Percentiles rank a stretch among this genome's conserved stretches.
Conservation (phyloP, 2,888 invertebrate species). For the Drosophila neonasuta region DNA sequence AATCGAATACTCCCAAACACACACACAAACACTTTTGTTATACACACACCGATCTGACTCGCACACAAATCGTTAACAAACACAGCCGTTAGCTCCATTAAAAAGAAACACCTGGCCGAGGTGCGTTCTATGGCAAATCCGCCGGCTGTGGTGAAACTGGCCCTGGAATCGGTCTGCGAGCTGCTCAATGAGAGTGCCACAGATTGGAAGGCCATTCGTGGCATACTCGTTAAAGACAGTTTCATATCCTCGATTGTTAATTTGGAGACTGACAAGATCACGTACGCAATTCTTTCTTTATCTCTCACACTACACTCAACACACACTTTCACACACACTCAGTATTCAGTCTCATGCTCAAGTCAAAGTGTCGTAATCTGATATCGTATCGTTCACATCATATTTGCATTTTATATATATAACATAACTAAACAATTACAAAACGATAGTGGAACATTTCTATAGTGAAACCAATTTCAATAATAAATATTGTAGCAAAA, state of each 20-base stretch:
- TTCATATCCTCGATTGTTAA: conserved; percentile 97
- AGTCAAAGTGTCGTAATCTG: conserved; percentile 39
- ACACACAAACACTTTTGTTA: conserved; percentile 12
- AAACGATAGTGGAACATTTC: conserved; percentile 1
- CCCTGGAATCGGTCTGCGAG: conserved; percentile 96
- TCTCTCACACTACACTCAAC: conserved; percentile 23
- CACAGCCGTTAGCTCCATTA: conserved; percentile 95
- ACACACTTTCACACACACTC: conserved; percentile 17
- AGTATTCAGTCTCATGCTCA: conserved; percentile 18
- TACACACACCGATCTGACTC: conserved; percentile 3
- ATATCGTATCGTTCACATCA: conserved; percentile 34
- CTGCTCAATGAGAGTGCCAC: conserved; percentile 94
- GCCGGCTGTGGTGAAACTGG: conserved; percentile 94
- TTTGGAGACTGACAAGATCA: conserved; percentile 95
- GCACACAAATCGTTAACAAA: conserved; percentile 19
- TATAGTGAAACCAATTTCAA: not conserved
- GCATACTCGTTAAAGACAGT: conserved; percentile 96
- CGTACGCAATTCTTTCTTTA: conserved; percentile 84
- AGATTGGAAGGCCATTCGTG: conserved; percentile 96
- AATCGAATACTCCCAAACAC: conserved; percentile 37
- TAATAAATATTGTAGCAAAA: not conserved
- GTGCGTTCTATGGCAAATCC: conserved; percentile 97
- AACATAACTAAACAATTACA: conserved; percentile 43
- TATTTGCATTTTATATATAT: conserved; percentile 39
- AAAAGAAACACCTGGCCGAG: conserved; percentile 97